These are phyloP conservation scores for Strongylocentrotus purpuratus DNA, from an alignment of 35 echinoderm and acorn worm species.

Conservation along the genomic window DNA sequence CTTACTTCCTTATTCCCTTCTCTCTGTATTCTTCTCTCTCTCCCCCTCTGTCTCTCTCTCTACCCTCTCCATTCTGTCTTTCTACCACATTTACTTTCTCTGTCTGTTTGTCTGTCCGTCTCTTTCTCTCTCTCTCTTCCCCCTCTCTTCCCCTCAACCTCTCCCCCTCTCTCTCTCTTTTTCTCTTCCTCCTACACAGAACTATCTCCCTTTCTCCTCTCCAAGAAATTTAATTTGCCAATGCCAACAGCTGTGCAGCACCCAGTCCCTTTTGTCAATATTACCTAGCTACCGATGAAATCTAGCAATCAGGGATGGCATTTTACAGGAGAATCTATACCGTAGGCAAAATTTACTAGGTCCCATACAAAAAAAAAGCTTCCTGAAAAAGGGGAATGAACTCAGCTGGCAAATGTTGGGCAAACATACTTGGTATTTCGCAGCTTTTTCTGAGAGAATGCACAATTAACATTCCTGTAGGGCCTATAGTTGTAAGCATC, in stretches of 20 bases:
- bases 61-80: too few species aligned
- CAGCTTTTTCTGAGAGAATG: neutral
- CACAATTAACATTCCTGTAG: neutral
- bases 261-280: neutral
- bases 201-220: neutral
- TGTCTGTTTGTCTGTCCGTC: neutral
- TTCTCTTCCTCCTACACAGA: too few species aligned
- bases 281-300: neutral
- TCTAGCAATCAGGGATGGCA: neutral
- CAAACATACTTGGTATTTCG: constrained; percentile 4
- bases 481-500: too few species aligned
- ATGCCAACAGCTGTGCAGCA: constrained; percentile 25
- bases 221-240: neutral
- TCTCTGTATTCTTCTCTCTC: neutral
- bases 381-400: neutral
- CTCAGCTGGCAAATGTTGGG: neutral
- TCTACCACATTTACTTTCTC: neutral
- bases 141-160: too few species aligned
- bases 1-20: neutral
- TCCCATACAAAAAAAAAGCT: neutral
- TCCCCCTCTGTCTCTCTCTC: neutral
- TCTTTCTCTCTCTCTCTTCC: too few species aligned
- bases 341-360: neutral
- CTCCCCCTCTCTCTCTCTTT: too few species aligned
- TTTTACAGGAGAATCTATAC: neutral